These are phyloP conservation scores for Lasioglossum oenotherae DNA, from an alignment of 2,888 invertebrate genomes.

Conservation along the genomic window DNA sequence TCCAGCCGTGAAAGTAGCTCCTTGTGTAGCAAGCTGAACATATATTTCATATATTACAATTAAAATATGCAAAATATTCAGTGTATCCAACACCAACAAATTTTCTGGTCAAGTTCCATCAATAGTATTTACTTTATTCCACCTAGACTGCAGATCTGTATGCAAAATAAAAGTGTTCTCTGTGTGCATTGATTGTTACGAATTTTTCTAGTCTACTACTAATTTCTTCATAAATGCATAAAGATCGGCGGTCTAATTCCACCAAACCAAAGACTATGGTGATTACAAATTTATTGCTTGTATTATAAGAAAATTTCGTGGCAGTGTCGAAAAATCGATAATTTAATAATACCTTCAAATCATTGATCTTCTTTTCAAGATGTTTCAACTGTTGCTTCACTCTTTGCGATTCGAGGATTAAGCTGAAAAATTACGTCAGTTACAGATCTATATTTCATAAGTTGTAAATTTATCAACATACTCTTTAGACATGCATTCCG, in stretches of 20 bases:
- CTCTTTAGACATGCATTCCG: constrained; percentile 83
- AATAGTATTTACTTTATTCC: not conserved
- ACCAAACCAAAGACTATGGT: not conserved
- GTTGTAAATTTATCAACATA: constrained; percentile 66
- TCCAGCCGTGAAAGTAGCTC: constrained; percentile 85
- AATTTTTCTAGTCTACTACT: too few species aligned
- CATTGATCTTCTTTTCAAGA: constrained; percentile 87
- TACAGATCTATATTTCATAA: not conserved
- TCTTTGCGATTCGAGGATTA: constrained; percentile 87
- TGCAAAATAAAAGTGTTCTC: too few species aligned
- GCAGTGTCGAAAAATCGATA: not conserved
- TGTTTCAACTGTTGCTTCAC: constrained; percentile 87
- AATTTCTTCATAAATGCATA: too few species aligned
- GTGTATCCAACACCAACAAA: not conserved
- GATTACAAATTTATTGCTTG: not conserved
- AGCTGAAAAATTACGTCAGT: constrained; percentile 73
- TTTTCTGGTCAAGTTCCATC: not conserved
- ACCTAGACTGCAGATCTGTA: too few species aligned
- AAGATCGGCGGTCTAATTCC: too few species aligned
- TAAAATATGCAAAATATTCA: not conserved
- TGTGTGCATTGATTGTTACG: too few species aligned
- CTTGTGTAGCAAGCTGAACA: constrained; percentile 85
- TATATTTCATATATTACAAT: not conserved
- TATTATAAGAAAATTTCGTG: not conserved
- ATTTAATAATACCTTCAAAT: constrained; percentile 84